These are phyloP conservation scores for Drosophila algonquin DNA, from an alignment of 2,888 invertebrate genomes.

Conservation along the genomic window DNA sequence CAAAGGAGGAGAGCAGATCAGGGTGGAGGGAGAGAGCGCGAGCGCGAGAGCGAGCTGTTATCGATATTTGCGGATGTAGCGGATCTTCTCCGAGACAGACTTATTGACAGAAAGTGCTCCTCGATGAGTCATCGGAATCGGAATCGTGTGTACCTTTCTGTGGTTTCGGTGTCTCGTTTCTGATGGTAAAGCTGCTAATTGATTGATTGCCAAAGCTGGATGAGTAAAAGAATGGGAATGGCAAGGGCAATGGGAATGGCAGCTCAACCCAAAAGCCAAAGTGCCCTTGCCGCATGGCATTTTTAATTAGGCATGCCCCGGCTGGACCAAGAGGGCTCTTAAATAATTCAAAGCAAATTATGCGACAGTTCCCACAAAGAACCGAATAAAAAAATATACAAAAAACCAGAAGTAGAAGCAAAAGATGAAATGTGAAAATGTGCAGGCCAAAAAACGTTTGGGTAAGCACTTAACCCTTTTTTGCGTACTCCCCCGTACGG, in stretches of 20 bases:
- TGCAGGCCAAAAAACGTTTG: conserved; percentile 57
- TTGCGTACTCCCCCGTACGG: conserved; percentile 5
- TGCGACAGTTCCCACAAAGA: conserved; percentile 71
- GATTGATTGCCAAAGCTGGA: conserved; percentile 65
- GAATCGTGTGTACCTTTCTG: conserved; percentile 32
- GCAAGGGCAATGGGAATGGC: neutral
- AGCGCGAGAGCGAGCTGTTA: conserved; percentile 27
- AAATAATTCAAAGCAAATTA: conserved; percentile 76
- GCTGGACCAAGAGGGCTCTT: conserved; percentile 51
- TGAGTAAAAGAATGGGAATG: conserved; percentile 50
- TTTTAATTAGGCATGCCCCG: conserved; percentile 66
- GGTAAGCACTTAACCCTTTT: conserved; percentile 75
- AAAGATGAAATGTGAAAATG: conserved; percentile 32
- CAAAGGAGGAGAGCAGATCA: conserved; percentile 32
- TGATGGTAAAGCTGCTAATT: conserved; percentile 64
- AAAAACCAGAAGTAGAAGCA: conserved; percentile 2
- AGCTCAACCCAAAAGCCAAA: conserved; percentile 24
- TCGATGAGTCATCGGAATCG: conserved; percentile 56
- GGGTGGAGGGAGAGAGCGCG: conserved; percentile 7
- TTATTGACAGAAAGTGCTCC: conserved; percentile 70
- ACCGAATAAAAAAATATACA: neutral
- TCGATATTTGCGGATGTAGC: conserved; percentile 56
- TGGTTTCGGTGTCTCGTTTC: conserved; percentile 28
- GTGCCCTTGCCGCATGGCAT: conserved; percentile 50
- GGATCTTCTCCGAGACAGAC: conserved; percentile 59